Conservation (phyloP, 2,888 invertebrate species). For the Mayetiola destructor region DNA sequence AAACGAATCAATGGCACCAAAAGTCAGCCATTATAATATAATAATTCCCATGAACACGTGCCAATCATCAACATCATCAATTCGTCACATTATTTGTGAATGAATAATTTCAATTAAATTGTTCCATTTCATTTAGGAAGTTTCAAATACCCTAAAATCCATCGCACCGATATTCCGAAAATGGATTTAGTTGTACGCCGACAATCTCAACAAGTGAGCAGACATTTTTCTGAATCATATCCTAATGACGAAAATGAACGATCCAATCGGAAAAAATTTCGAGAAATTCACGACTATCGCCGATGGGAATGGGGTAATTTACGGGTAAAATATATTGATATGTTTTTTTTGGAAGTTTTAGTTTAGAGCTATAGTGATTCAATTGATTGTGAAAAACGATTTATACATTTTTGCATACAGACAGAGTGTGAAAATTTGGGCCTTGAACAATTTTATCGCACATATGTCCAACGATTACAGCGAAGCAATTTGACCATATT, state of each 20-base stretch:
- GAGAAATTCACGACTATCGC: conserved; percentile 25
- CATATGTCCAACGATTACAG: conserved; percentile 61
- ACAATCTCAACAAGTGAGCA: conserved; percentile 19
- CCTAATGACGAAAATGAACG: conserved; percentile 16
- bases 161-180: too few species aligned
- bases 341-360: neutral
- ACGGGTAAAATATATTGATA: conserved; percentile 24
- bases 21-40: too few species aligned
- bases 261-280: neutral
- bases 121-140: too few species aligned
- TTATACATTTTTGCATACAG: conserved; percentile 37
- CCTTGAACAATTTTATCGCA: conserved; percentile 56
- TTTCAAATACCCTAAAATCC: too few species aligned
- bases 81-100: too few species aligned
- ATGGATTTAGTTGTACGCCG: conserved; percentile 20
- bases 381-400: neutral
- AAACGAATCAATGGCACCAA: too few species aligned
- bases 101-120: too few species aligned
- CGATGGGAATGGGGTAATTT: conserved; percentile 35
- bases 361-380: neutral
- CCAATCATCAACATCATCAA: too few species aligned
- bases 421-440: conserved; percentile 61
- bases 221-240: conserved; percentile 12
- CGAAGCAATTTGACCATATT: conserved; percentile 65
- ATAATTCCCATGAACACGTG: too few species aligned